Evolutionary conservation across 2,888 invertebrate genomes (phyloP).

Genomic region (Drosophila quinaria): DNA sequence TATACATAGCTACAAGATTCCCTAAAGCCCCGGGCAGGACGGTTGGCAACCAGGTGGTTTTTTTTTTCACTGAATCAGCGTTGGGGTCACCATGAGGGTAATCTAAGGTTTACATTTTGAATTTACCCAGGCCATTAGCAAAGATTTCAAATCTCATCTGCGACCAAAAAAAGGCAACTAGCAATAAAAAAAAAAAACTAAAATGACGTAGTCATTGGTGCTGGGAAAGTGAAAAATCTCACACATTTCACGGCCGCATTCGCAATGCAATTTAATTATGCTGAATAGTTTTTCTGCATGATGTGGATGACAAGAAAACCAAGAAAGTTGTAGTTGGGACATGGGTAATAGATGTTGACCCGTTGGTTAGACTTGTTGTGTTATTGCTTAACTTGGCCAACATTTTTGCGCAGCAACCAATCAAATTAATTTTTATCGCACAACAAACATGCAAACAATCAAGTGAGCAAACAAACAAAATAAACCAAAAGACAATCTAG

Average conservation of each 20-base stretch:
- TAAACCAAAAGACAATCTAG: conserved; percentile 11
- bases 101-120: conserved; percentile 7
- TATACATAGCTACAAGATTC: conserved; percentile 22
- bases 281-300: conserved; percentile 25
- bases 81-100: conserved; percentile 15
- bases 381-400: conserved; percentile 28
- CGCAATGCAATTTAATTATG: conserved; percentile 49
- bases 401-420: conserved; percentile 28
- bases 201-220: conserved; percentile 47
- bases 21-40: conserved; percentile 37
- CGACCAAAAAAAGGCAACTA: conserved; percentile 30
- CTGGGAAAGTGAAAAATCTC: conserved; percentile 63
- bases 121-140: conserved; percentile 43
- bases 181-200: conserved; percentile 7
- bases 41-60: conserved; percentile 4
- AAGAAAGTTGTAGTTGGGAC: neutral
- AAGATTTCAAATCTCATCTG: conserved; percentile 39
- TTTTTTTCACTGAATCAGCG: neutral
- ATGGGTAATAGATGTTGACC: neutral
- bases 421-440: conserved; percentile 36
- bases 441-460: conserved; percentile 12
- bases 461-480: conserved; percentile 26
- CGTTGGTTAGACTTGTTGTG: neutral
- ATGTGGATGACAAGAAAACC: conserved; percentile 27
- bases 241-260: conserved; percentile 43